Evolutionary conservation across 1,140 invertebrate species (phyloP), one percentile per base, ranked within the genome.

Genomic region (Trichogramma pretiosum): DNA sequence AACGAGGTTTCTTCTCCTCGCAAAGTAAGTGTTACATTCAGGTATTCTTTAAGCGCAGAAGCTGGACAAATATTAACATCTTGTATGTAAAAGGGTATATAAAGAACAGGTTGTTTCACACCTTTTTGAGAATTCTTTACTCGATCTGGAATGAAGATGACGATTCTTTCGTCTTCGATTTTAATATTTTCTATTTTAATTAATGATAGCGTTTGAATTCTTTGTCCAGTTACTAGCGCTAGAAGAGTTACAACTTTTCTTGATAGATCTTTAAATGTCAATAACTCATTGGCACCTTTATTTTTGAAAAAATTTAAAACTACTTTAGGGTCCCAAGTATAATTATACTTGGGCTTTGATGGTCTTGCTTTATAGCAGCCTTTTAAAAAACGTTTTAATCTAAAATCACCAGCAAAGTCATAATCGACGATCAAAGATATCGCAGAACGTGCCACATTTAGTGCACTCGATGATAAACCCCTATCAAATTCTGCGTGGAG

Each of bases 311-410:
- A 47, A 23, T 56, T 34, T 33, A 65, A 50, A 7, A 63, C 59
- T 28, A 54, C 24, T 33, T 52, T 24, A 3, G 53, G 51, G 30
- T 65, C 54, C 62, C 60, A 65, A 1, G 56, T 59, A 23, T 13
- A 41, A 10, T 9, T 35, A 42, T 65, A 61, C 47, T 60, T 62
- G 3, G 58, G 58, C 33, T 28, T 37, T 11, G 44, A 14, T 22
- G 60, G 61, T 24, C 45, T 60, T 44, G 46, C 9, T 32, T 50
- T 59, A 33, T 37, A 56, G 5, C 53, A 24, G 0, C 58, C 62
- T 55, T 57, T 63, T 1, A 64, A 38, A 41, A 63, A 58, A 33
- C 61, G 45, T 39, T 43, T 46, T 16, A 62, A 30, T 24, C 32
- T 11, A 21, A 50, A 24, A 40, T 64, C 53, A 13, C 50, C 33